A percentile compares a stretch with the other conserved stretches of the same genome.
Conservation (phyloP, 2,888 invertebrate genomes). For the Gandaritis pyraliata region DNA sequence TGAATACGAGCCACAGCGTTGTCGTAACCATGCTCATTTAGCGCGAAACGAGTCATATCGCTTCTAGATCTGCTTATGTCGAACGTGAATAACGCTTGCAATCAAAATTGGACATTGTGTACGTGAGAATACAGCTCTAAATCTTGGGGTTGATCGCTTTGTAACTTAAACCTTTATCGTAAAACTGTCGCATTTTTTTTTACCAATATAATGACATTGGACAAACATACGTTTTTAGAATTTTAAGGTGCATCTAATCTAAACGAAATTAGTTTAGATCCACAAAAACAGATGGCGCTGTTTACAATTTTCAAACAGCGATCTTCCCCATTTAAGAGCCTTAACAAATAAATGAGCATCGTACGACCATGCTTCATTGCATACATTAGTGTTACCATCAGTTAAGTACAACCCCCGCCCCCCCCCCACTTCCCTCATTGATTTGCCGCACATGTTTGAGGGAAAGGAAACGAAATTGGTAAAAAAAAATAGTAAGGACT, state of each 20-base stretch:
- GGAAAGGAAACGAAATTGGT: slow-evolving; percentile 55
- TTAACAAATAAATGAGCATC: slow-evolving; percentile 61
- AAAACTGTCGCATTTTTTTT: background rate
- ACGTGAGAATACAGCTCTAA: slow-evolving; percentile 20
- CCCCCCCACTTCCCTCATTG: slow-evolving; percentile 49
- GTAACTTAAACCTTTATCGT: background rate
- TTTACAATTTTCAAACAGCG: slow-evolving; percentile 16
- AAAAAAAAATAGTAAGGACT: slow-evolving; percentile 37
- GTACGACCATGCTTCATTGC: slow-evolving; percentile 65
- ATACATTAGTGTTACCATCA: slow-evolving; percentile 66
- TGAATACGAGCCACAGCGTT: slow-evolving; percentile 49
- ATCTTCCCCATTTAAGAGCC: slow-evolving; percentile 7
- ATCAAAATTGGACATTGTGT: slow-evolving; percentile 16
- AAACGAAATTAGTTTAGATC: too few species aligned
- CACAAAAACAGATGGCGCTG: slow-evolving; percentile 16
- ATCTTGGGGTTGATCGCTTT: slow-evolving; percentile 14
- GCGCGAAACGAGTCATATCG: slow-evolving; percentile 23
- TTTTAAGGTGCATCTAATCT: too few species aligned
- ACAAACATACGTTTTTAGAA: too few species aligned
- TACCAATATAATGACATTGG: too few species aligned
- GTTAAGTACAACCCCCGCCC: too few species aligned
- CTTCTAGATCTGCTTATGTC: slow-evolving; percentile 40
- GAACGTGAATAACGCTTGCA: slow-evolving; percentile 35
- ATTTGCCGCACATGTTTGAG: slow-evolving; percentile 48
- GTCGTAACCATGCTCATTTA: slow-evolving; percentile 67